A percentile compares a stretch with the other conserved stretches of the same genome.
Evolutionary conservation across 1,140 invertebrate genomes (phyloP).

Genomic region (Hylyphantes graminicola): DNA sequence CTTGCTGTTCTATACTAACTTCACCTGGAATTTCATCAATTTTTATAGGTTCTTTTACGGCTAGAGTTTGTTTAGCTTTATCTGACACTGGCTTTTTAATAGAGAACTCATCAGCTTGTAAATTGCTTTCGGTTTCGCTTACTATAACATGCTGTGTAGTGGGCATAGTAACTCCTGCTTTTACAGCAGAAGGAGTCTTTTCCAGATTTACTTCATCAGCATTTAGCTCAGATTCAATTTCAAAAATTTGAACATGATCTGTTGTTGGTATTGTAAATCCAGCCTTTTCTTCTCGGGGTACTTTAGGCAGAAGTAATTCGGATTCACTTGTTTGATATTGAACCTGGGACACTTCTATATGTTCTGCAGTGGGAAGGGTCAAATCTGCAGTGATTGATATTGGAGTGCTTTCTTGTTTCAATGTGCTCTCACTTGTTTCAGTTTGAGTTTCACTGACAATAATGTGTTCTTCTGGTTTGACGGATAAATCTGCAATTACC

Average conservation of each 20-base stretch:
- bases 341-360: constrained; percentile 59
- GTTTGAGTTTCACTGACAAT: constrained; percentile 43
- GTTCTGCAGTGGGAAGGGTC: constrained; percentile 55
- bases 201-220: constrained; percentile 43
- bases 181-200: constrained; percentile 41
- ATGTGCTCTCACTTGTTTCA: constrained; percentile 42
- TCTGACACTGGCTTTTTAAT: neutral
- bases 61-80: constrained; percentile 51
- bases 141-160: constrained; percentile 54
- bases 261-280: constrained; percentile 44
- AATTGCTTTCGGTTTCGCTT: constrained; percentile 55
- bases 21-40: constrained; percentile 49
- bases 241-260: constrained; percentile 52
- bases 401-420: constrained; percentile 36
- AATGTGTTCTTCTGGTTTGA: constrained; percentile 53
- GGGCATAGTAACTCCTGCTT: constrained; percentile 52
- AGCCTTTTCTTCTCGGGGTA: constrained; percentile 41
- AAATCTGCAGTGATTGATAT: constrained; percentile 40
- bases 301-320: constrained; percentile 45
- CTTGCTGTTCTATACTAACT: constrained; percentile 58
- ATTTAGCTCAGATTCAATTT: constrained; percentile 54
- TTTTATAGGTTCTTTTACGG: constrained; percentile 53
- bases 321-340: constrained; percentile 57
- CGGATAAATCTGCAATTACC: constrained; percentile 40
- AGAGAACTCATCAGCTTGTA: constrained; percentile 46